Percentiles rank a stretch among this genome's conserved stretches.
Conservation (phyloP, 2,888 invertebrate genomes). For the Trissolcus japonicus region DNA sequence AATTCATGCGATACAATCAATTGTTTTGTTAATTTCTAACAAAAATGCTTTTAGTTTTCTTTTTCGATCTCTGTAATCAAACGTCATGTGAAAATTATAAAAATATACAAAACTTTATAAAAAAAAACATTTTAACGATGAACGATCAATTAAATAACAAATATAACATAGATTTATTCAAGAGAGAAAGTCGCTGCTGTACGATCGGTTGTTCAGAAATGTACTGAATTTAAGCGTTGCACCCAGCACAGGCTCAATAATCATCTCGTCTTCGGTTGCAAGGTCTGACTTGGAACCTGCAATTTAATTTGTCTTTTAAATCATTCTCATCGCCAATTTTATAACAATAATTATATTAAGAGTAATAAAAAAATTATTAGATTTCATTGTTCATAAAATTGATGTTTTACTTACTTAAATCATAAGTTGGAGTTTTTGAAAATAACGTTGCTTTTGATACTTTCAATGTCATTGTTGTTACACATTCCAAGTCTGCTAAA, state of each 20-base stretch:
- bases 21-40: slow-evolving; percentile 21
- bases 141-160: slow-evolving; percentile 39
- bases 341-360: slow-evolving; percentile 32
- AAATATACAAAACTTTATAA: slow-evolving; percentile 44
- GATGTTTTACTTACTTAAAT: slow-evolving; percentile 69
- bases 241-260: slow-evolving; percentile 77
- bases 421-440: slow-evolving; percentile 73
- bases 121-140: slow-evolving; percentile 8
- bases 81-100: slow-evolving; percentile 37
- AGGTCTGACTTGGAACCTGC: slow-evolving; percentile 74
- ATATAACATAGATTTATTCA: slow-evolving; percentile 58
- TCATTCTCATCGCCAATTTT: slow-evolving; percentile 52
- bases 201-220: slow-evolving; percentile 80
- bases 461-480: slow-evolving; percentile 75
- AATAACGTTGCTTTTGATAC: slow-evolving; percentile 75
- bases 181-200: slow-evolving; percentile 77
- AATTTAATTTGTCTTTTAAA: slow-evolving; percentile 42
- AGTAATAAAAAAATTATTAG: slow-evolving; percentile 26
- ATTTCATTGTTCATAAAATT: slow-evolving; percentile 16
- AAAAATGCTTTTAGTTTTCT: slow-evolving; percentile 11
- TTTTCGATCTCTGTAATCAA: slow-evolving; percentile 29
- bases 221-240: slow-evolving; percentile 78
- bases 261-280: slow-evolving; percentile 77
- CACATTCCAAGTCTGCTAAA: slow-evolving; percentile 78
- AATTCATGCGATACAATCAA: not conserved